These are phyloP conservation scores for Bergia sp. DNA, from an alignment of 92 coral and sea anemone species.

Conservation along the genomic window DNA sequence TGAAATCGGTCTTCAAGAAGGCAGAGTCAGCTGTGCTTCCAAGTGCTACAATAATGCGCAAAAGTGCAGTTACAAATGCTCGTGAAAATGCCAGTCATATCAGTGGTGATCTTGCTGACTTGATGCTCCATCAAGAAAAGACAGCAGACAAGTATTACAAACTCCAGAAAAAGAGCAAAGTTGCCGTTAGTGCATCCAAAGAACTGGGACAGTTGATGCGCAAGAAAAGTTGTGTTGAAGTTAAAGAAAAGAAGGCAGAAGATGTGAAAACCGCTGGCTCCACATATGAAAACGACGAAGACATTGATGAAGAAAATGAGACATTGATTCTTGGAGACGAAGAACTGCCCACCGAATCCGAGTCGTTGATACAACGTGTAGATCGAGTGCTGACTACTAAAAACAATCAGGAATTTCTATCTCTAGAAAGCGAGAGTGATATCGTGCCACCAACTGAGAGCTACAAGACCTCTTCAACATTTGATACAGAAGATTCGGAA, in stretches of 20 bases:
- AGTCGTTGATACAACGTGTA: conserved; percentile 27
- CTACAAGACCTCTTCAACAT: conserved; percentile 17
- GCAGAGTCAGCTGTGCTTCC: conserved; percentile 14
- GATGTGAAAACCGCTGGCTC: conserved; percentile 9
- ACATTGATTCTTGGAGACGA: background rate
- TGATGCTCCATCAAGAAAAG: conserved; percentile 42
- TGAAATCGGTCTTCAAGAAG: conserved; percentile 47
- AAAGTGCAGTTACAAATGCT: conserved; percentile 46
- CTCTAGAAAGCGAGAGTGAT: background rate
- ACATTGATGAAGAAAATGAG: conserved; percentile 2
- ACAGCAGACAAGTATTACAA: conserved; percentile 44
- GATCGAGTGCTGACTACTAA: conserved; percentile 5
- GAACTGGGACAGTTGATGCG: conserved; percentile 13
- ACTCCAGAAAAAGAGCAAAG: background rate
- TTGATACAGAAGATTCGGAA: conserved; percentile 25
- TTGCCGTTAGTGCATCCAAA: conserved; percentile 17
- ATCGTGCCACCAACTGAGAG: conserved; percentile 22
- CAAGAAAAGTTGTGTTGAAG: background rate
- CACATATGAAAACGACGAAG: background rate
- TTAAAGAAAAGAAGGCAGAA: conserved; percentile 16
- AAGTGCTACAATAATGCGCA: conserved; percentile 43
- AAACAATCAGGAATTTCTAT: background rate
- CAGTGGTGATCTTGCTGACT: conserved; percentile 33
- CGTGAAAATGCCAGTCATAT: conserved; percentile 24
- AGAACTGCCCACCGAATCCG: conserved; percentile 23